Evolutionary conservation across 2,113 vertebrate genomes (phyloP), one percentile per base, ranked within the genome.

Genomic region (Malurus cyaneus): DNA sequence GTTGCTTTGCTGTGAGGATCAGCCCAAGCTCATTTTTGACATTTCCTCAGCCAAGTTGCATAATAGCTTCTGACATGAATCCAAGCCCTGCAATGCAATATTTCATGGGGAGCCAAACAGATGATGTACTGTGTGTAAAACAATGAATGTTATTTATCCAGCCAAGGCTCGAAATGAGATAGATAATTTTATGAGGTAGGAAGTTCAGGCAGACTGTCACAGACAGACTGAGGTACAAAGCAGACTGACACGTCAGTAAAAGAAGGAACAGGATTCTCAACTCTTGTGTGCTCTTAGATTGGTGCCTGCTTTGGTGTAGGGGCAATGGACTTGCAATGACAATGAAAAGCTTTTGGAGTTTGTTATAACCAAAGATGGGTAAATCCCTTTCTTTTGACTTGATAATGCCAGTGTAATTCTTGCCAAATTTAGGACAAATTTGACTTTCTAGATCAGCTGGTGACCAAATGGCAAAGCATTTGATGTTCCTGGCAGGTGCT

Each of bases 61-160:
- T 87, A 76, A 42, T 82, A 89, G 59, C 34, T 72, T 89, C 86
- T 96, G 82, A 93, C 42, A 36, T 4, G 14, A 21, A 60, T 92
- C 67, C 56, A 80, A 57, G 84, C 24, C 18, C 61, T 84, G 64
- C 62, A 16, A 18, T 64, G 34, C 73, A 91, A 47, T 74, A 41
- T 73, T 94, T 84, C 59, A 52, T 7, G 20, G 77, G 73, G 84
- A 93, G 60, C 73, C 94, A 94, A 96, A 60, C 52, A 67, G 49
- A 61, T 86, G 91, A 91, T 93, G 85, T 71, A 74, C 47, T 61
- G 42, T 50, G n/a, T 87, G 88, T 74, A 79, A 84, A 92, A 94
- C 74, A 69, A 70, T 88, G 59, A 34, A 9, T 86, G 62, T 50
- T 90, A 57, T 69, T 93, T 92, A 61, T 77, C 82, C 67, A 80